Evolutionary conservation across 2,113 vertebrate genomes (phyloP).

Genomic region (Potamarius usumacintae): DNA sequence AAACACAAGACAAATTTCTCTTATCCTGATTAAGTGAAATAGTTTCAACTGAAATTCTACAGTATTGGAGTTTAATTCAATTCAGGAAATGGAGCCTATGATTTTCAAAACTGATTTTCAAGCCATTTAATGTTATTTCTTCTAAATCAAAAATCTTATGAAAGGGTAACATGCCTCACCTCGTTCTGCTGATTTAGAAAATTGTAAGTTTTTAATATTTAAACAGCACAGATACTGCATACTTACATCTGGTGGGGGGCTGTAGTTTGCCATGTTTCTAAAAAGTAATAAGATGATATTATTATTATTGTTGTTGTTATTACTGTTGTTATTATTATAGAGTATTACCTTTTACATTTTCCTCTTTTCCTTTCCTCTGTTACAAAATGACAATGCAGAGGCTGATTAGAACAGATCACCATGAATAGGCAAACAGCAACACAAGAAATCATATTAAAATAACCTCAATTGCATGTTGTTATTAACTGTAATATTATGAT

Average conservation of each 20-base stretch:
- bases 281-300: conserved; percentile 34
- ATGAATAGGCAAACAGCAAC: background rate
- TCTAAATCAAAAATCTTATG: background rate
- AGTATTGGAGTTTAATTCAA: background rate
- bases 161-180: background rate
- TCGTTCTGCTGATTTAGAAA: background rate
- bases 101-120: background rate
- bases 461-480: background rate
- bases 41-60: background rate
- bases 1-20: background rate
- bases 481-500: background rate
- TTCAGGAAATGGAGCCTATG: background rate
- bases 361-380: conserved; percentile 59
- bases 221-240: conserved; percentile 43
- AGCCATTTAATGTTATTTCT: background rate
- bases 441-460: background rate
- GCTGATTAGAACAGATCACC: background rate
- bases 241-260: conserved; percentile 70
- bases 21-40: background rate
- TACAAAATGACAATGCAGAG: conserved; percentile 32
- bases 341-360: conserved; percentile 55
- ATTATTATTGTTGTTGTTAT: background rate
- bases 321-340: background rate
- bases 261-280: conserved; percentile 61
- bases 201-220: background rate